Base-by-base conservation (phyloP, 2,797 vertebrate species). In the Sarcophilus harrisii region DNA sequence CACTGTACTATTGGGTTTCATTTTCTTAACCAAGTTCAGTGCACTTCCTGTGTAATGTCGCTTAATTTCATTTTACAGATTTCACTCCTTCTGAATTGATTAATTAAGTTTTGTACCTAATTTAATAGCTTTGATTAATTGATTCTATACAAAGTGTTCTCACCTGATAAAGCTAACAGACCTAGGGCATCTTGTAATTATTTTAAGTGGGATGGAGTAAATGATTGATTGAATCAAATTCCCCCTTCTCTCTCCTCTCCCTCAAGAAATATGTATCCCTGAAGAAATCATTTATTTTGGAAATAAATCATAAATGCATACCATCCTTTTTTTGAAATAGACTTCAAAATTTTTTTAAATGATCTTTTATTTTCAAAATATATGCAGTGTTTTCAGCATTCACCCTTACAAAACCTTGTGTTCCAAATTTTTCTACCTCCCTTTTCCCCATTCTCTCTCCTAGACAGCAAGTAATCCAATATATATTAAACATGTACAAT, bases 241-340 rank as follows among this genome's bases (percentile, higher is more conserved):
- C 6, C 52, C 52, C 38, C 3, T 29, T 14, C n/a, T 45, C 18
- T 81, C 38, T 29, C 59, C 1, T 4, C 4, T 9, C 32, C 16
- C 32, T 10, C 60, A 94, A 95, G 30, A 96, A 92, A 89, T 73
- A 3, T 49, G 91, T 30, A 97, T 73, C 58, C 73, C 87, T 96
- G 55, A 58, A 73, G 95, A 95, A 58, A 87, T 87, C 91, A 38
- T 96, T 96, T 38, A 95, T 97, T 49, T 92, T 96, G 57, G 52
- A 73, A 94, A 94, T 87, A 93, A 95, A 2, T 94, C 90, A 28
- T 93, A 96, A 95, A 90, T 81, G 57, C 91, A 38, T 45, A 4
- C 9, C 54, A 55, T 55, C 54, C 54, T 55, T 55, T 55, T 54
- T 55, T 55, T 10, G 9, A 55, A 55, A 55, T 55, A 55, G 54